phyloP scores from a whole-genome alignment of 2,113 vertebrate species.

The Zonotrichia leucophrys region DNA sequence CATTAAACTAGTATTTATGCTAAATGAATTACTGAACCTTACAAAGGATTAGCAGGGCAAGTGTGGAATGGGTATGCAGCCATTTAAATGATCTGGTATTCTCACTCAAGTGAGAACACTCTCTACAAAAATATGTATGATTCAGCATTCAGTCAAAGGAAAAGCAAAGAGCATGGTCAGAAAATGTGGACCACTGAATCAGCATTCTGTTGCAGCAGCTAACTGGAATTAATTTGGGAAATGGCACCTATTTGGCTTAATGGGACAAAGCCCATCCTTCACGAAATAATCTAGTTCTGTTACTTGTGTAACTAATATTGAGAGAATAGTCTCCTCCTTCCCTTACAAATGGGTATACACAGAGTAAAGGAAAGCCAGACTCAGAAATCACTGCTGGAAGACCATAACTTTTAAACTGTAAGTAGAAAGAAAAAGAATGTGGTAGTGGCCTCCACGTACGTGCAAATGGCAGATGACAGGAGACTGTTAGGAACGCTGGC shows the following conservation, averaged over 20 bases:
- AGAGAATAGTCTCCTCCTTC: conserved; percentile 6
- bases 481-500: neutral
- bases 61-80: conserved; percentile 43
- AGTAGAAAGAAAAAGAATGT: neutral
- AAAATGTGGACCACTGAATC: conserved; percentile 46
- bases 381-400: conserved; percentile 37
- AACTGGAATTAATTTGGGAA: conserved; percentile 36
- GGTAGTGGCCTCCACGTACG: neutral
- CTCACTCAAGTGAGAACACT: conserved; percentile 48
- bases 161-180: conserved; percentile 58
- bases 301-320: neutral
- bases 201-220: conserved; percentile 37
- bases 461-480: neutral
- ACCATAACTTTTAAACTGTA: neutral
- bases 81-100: conserved; percentile 35
- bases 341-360: neutral
- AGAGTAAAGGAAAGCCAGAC: conserved; percentile 6
- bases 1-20: conserved; percentile 45
- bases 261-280: neutral
- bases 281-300: neutral
- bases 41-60: conserved; percentile 45
- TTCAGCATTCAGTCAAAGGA: conserved; percentile 43
- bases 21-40: conserved; percentile 59
- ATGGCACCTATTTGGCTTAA: conserved; percentile 41
- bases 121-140: conserved; percentile 22